A percentile compares a stretch with the other conserved stretches of the same genome.
phyloP scores from a whole-genome alignment of 1,140 invertebrate genomes.

The Zaprionus vittiger region DNA sequence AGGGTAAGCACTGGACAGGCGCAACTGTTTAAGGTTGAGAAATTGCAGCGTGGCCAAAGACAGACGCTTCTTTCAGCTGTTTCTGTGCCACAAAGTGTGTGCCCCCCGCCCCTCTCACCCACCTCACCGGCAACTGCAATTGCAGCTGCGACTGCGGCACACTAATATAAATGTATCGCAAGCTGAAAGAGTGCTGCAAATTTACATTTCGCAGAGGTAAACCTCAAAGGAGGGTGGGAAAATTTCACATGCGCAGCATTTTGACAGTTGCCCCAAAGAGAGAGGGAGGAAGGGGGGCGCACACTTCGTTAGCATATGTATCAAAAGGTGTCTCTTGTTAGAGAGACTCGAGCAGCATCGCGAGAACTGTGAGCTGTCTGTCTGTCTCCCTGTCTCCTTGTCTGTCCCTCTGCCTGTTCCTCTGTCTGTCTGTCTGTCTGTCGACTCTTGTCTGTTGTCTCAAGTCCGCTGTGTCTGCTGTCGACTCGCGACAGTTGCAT shows the following conservation, averaged over 20 bases:
- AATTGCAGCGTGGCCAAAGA: constrained; percentile 40
- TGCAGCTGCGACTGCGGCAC: constrained; percentile 32
- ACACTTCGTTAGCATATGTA: constrained; percentile 74
- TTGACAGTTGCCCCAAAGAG: constrained; percentile 61
- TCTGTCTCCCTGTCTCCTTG: background rate
- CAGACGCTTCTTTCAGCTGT: background rate
- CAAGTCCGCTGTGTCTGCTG: constrained; percentile 53
- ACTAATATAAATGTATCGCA: constrained; percentile 79
- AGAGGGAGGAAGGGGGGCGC: background rate
- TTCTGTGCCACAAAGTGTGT: background rate
- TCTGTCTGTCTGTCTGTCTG: background rate
- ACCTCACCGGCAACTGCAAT: background rate
- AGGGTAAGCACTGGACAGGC: constrained; percentile 66
- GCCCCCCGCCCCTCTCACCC: background rate
- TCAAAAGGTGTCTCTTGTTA: constrained; percentile 68
- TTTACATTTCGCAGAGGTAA: constrained; percentile 66
- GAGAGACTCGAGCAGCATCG: background rate
- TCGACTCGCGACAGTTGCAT: constrained; percentile 49
- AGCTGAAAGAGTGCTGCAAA: constrained; percentile 38
- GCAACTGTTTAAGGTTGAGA: constrained; percentile 55
- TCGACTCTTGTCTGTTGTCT: constrained; percentile 10
- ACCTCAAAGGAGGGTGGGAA: constrained; percentile 77
- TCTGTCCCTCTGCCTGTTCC: background rate
- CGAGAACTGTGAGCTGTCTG: background rate
- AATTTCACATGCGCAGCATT: constrained; percentile 75